Evolutionary conservation across 2,113 vertebrate genomes (phyloP).

Genomic region (Tonatia bakeri): DNA sequence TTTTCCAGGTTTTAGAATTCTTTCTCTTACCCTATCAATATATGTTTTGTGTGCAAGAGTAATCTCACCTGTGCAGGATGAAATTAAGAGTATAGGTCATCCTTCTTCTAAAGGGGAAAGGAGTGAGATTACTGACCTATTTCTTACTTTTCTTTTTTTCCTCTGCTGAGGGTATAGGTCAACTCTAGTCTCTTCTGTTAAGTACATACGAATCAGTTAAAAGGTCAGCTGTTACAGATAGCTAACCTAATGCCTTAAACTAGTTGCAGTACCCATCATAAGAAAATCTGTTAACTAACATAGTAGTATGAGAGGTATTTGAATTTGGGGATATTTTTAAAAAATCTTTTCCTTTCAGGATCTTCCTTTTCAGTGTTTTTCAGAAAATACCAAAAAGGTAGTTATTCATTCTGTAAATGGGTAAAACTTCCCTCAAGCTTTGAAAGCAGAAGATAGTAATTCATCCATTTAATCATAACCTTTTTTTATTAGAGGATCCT

Average conservation of each 20-base stretch:
- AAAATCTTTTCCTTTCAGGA: not conserved
- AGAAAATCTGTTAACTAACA: not conserved
- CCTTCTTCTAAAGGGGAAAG: not conserved
- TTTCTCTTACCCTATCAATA: not conserved
- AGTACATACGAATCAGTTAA: not conserved
- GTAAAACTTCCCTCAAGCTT: not conserved
- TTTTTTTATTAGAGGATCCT: not conserved
- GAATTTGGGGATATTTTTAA: not conserved
- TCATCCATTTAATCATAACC: not conserved
- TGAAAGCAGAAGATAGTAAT: not conserved
- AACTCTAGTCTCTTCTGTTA: not conserved
- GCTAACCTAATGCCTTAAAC: not conserved
- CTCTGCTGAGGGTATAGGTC: not conserved
- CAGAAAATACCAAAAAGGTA: not conserved
- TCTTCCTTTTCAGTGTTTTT: not conserved
- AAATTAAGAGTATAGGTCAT: not conserved
- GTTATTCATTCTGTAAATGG: not conserved
- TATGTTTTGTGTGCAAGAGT: not conserved
- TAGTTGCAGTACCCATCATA: not conserved
- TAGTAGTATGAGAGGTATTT: not conserved
- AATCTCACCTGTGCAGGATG: not conserved
- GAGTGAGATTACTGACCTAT: not conserved
- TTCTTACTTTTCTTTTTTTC: not conserved
- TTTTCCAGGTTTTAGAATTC: not conserved
- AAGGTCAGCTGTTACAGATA: not conserved